Evolutionary conservation across 2,888 invertebrate species (phyloP).

Genomic region (Nymphalis c-album): DNA sequence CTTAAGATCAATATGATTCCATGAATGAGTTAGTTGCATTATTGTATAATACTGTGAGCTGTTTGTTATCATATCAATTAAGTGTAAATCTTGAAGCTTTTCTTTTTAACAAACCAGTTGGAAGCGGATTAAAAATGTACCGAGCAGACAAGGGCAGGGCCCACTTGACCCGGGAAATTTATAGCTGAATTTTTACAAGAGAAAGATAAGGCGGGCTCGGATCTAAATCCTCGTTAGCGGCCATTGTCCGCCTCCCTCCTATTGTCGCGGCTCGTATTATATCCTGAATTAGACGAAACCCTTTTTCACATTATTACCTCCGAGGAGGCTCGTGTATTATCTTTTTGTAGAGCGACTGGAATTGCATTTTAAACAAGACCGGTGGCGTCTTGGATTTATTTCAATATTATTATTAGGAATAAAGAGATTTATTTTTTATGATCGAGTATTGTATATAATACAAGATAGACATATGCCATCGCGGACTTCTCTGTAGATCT

Average conservation of each 20-base stretch:
- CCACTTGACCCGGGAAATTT: conserved; percentile 25
- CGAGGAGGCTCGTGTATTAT: conserved; percentile 25
- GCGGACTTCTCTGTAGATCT: too few species aligned
- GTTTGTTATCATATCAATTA: neutral
- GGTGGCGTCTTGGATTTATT: neutral
- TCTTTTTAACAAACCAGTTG: conserved; percentile 19
- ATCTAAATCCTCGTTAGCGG: conserved; percentile 44
- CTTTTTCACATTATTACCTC: conserved; percentile 42
- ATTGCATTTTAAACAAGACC: conserved; percentile 16
- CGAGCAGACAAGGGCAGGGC: conserved; percentile 21
- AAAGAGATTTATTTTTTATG: too few species aligned
- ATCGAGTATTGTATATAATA: too few species aligned
- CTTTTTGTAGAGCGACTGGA: conserved; percentile 10
- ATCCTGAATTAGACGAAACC: conserved; percentile 34
- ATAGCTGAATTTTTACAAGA: conserved; percentile 27
- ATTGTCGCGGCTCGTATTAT: conserved; percentile 25
- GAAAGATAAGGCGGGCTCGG: conserved; percentile 12
- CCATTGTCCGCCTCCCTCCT: conserved; percentile 38
- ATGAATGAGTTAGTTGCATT: too few species aligned
- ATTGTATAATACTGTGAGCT: neutral
- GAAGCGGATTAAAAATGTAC: conserved; percentile 30
- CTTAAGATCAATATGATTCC: too few species aligned
- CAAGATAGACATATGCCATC: too few species aligned
- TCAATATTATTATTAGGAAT: too few species aligned
- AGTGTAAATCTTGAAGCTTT: conserved; percentile 21